Conservation (phyloP, 2,797 vertebrate species). For the Champsocephalus esox region DNA sequence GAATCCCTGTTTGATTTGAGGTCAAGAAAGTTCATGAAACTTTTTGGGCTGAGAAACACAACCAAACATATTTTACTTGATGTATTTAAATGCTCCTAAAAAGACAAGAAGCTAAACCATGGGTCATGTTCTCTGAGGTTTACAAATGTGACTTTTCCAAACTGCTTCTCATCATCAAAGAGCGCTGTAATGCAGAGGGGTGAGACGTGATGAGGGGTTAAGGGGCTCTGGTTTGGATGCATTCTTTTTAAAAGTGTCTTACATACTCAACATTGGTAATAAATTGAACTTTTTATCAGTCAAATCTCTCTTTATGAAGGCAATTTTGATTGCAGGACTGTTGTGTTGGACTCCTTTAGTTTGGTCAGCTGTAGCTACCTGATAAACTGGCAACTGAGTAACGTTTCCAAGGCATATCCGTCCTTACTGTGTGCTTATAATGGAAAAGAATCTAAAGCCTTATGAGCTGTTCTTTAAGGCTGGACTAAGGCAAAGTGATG, state of each 20-base stretch:
- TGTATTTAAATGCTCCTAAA: constrained; percentile 19
- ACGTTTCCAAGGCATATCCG: neutral
- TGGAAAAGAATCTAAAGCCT: neutral
- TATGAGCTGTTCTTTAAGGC: neutral
- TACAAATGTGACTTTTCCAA: constrained; percentile 52
- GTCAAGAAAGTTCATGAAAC: constrained; percentile 36
- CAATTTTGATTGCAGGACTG: neutral
- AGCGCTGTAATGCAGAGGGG: constrained; percentile 3
- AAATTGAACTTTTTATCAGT: constrained; percentile 32
- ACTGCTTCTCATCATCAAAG: constrained; percentile 45
- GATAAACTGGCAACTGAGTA: neutral
- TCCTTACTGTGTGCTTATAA: neutral
- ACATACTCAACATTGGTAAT: constrained; percentile 6
- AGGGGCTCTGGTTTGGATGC: constrained; percentile 34
- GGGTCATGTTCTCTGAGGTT: constrained; percentile 41
- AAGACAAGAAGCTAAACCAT: constrained; percentile 46
- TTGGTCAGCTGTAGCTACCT: neutral
- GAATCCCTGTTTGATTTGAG: constrained; percentile 39
- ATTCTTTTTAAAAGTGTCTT: constrained; percentile 21
- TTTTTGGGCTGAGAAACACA: constrained; percentile 47
- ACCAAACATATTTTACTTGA: constrained; percentile 21
- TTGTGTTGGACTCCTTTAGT: neutral
- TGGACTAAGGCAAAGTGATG: neutral
- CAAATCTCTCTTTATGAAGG: neutral
- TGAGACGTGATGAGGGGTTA: constrained; percentile 6